These are phyloP conservation scores for Pachyramphus minor DNA, from an alignment of 2,113 vertebrate species.

Conservation along the genomic window DNA sequence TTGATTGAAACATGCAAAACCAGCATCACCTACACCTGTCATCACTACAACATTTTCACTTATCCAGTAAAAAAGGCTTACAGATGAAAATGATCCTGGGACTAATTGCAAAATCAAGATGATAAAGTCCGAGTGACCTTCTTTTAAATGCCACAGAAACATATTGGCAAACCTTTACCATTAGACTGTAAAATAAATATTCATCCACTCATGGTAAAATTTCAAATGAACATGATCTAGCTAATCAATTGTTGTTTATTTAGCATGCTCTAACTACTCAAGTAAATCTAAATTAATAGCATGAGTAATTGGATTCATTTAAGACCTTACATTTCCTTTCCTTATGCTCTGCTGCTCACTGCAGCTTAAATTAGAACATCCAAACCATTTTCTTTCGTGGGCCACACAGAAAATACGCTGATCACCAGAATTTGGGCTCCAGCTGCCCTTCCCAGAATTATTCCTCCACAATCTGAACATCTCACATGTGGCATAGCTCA, in stretches of 20 bases:
- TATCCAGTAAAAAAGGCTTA: not conserved
- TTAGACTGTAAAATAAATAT: slow-evolving; percentile 28
- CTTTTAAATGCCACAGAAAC: not conserved
- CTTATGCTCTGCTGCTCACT: not conserved
- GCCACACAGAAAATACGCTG: not conserved
- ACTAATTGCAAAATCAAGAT: not conserved
- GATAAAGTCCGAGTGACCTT: not conserved
- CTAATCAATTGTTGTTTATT: slow-evolving; percentile 58
- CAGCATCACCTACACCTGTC: not conserved
- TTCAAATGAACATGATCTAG: slow-evolving; percentile 52
- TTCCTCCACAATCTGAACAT: not conserved
- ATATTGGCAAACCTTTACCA: not conserved
- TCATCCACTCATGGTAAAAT: slow-evolving; percentile 19
- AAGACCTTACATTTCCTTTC: slow-evolving; percentile 15
- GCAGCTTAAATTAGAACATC: not conserved
- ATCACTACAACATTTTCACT: not conserved
- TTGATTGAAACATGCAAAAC: not conserved
- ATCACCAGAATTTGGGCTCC: not conserved
- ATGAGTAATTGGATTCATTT: slow-evolving; percentile 60
- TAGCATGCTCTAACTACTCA: slow-evolving; percentile 16
- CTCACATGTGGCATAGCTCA: not conserved
- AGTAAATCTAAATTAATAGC: slow-evolving; percentile 61
- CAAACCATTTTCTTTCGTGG: not conserved
- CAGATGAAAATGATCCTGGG: not conserved
- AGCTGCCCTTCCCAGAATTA: not conserved